A percentile compares a stretch with the other conserved stretches of the same genome.
phyloP scores from a whole-genome alignment of 64 coral and sea anemone genomes.

The Porites lutea region DNA sequence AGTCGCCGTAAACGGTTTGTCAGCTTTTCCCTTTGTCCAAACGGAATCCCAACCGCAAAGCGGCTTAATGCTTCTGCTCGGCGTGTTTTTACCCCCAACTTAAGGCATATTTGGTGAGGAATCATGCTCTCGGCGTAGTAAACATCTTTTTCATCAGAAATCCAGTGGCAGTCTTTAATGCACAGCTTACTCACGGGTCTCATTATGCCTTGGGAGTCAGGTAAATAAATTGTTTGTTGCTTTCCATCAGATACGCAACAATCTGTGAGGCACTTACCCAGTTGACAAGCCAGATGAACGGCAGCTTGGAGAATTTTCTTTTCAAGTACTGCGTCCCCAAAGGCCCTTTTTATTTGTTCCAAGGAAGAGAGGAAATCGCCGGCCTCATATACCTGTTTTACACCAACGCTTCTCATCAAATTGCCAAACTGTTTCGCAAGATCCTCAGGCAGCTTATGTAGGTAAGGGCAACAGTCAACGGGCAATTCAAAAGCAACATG shows the following conservation, averaged over 20 bases:
- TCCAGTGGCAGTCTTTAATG: slow-evolving; percentile 78
- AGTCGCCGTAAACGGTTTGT: slow-evolving; percentile 84
- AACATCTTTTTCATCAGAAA: slow-evolving; percentile 61
- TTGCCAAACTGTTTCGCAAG: slow-evolving; percentile 24
- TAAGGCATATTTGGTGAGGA: neutral
- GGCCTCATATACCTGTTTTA: slow-evolving; percentile 41
- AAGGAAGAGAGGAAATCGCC: slow-evolving; percentile 34
- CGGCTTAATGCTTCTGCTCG: slow-evolving; percentile 57
- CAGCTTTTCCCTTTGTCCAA: slow-evolving; percentile 94
- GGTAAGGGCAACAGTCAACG: slow-evolving; percentile 48
- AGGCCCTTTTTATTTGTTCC: neutral
- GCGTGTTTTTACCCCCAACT: slow-evolving; percentile 81
- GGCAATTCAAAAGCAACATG: slow-evolving; percentile 59
- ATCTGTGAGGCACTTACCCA: slow-evolving; percentile 14
- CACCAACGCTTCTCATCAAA: slow-evolving; percentile 62
- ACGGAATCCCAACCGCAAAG: slow-evolving; percentile 52
- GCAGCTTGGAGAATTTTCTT: slow-evolving; percentile 29
- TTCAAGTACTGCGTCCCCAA: slow-evolving; percentile 7
- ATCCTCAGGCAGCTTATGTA: slow-evolving; percentile 31
- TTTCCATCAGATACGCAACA: neutral
- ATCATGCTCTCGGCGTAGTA: slow-evolving; percentile 44
- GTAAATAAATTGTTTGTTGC: slow-evolving; percentile 38
- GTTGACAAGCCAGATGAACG: slow-evolving; percentile 17
- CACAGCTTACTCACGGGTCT: slow-evolving; percentile 34
- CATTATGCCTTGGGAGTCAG: slow-evolving; percentile 59